These are phyloP conservation scores for Acanthaster planci DNA, from an alignment of 35 echinoderm and acorn worm genomes.

Conservation along the genomic window DNA sequence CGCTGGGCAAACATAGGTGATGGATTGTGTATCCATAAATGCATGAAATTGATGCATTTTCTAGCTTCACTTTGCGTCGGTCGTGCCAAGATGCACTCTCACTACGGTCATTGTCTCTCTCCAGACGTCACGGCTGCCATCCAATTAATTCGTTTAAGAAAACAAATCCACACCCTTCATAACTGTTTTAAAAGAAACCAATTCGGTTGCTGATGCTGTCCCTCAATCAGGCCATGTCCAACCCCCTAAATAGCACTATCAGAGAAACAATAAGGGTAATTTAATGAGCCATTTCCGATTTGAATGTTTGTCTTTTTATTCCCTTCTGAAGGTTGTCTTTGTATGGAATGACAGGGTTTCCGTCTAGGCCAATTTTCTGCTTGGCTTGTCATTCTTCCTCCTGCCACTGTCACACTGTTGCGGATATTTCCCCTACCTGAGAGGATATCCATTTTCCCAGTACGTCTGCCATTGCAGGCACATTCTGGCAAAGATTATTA, in stretches of 20 bases:
- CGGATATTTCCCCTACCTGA: neutral
- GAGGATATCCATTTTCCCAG: neutral
- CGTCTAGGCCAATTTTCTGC: conserved; percentile 19
- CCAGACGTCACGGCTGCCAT: too few relatives aligned
- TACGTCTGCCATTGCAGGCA: conserved; percentile 12
- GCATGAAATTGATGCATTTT: conserved; percentile 63
- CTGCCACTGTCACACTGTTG: neutral
- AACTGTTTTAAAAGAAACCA: too few relatives aligned
- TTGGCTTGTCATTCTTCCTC: neutral
- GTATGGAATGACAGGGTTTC: neutral
- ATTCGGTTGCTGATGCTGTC: too few relatives aligned
- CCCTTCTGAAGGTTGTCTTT: neutral
- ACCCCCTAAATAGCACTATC: too few relatives aligned
- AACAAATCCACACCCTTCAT: too few relatives aligned
- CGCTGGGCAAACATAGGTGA: conserved; percentile 37
- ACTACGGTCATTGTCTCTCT: too few relatives aligned
- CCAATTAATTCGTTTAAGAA: too few relatives aligned
- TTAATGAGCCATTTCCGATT: neutral
- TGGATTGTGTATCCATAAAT: conserved; percentile 54
- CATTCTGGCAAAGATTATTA: conserved; percentile 66
- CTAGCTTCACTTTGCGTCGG: neutral
- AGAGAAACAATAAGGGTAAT: neutral
- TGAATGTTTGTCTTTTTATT: neutral
- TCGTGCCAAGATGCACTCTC: conserved; percentile 20
- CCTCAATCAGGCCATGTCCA: too few relatives aligned